Evolutionary conservation across 1,140 invertebrate species (phyloP).

Genomic region (Paracyclopina nana): DNA sequence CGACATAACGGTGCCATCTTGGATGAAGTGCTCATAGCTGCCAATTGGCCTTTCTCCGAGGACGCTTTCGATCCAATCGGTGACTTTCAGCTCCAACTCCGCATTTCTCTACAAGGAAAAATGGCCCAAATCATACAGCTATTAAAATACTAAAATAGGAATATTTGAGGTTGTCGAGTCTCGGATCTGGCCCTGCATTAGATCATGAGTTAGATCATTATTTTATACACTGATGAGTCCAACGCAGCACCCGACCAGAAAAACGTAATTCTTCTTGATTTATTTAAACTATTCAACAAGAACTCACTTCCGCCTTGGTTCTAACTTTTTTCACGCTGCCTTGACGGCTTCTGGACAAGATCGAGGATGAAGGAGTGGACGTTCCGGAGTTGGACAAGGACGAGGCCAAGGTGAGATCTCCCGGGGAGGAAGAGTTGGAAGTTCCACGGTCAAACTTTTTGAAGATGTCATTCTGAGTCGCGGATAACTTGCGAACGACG

Average conservation of each 20-base stretch:
- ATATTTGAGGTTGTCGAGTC: neutral
- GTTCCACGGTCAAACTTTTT: neutral
- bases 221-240: neutral
- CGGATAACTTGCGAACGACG: neutral
- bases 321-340: slow-evolving; percentile 3
- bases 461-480: neutral
- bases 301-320: neutral
- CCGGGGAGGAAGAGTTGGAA: too few relatives aligned
- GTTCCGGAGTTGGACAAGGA: too few relatives aligned
- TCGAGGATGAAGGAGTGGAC: neutral
- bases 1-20: slow-evolving; percentile 13
- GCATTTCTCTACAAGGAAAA: slow-evolving; percentile 8
- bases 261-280: neutral
- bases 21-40: slow-evolving; percentile 11
- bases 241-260: neutral
- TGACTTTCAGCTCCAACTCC: slow-evolving; percentile 12
- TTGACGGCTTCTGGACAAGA: neutral
- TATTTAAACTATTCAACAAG: neutral
- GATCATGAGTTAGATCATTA: slow-evolving; percentile 17
- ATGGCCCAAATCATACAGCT: neutral
- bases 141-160: neutral
- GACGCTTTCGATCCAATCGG: slow-evolving; percentile 7
- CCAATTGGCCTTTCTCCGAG: slow-evolving; percentile 7
- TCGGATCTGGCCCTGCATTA: slow-evolving; percentile 17
- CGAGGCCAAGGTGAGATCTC: too few relatives aligned